These are phyloP conservation scores for Drosophila nigricruria DNA, from an alignment of 2,888 invertebrate species.

Conservation along the genomic window DNA sequence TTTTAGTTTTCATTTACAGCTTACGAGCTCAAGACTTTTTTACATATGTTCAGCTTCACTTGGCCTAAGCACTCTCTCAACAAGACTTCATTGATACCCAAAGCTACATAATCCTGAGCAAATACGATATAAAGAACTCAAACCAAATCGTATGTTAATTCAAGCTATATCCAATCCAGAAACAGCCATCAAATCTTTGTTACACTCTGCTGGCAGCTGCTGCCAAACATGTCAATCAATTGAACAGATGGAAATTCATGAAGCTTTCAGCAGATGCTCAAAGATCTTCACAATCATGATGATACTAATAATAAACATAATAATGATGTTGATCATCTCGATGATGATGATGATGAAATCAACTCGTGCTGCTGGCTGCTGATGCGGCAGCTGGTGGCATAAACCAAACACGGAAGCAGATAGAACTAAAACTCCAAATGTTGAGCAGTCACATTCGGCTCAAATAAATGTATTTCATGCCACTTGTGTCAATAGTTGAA, in stretches of 20 bases:
- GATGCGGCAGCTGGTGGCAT: slow-evolving; percentile 29
- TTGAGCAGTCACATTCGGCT: slow-evolving; percentile 53
- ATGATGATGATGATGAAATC: slow-evolving; percentile 20
- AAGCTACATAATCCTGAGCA: background rate
- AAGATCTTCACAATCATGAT: slow-evolving; percentile 11
- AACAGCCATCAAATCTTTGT: slow-evolving; percentile 35
- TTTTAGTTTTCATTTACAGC: no score
- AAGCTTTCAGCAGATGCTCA: slow-evolving; percentile 46
- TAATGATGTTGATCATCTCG: background rate
- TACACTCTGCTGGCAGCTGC: slow-evolving; percentile 63
- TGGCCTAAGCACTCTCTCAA: background rate
- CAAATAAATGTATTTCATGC: slow-evolving; percentile 40
- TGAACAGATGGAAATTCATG: slow-evolving; percentile 30
- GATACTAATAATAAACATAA: slow-evolving; percentile 9
- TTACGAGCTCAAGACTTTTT: background rate
- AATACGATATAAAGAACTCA: background rate
- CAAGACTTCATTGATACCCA: background rate
- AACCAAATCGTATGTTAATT: slow-evolving; percentile 15
- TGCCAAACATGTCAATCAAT: slow-evolving; percentile 71
- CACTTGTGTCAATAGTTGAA: slow-evolving; percentile 73
- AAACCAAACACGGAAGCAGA: slow-evolving; percentile 52
- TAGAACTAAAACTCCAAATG: slow-evolving; percentile 43
- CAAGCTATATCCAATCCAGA: background rate
- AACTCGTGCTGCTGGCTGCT: slow-evolving; percentile 21
- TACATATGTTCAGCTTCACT: background rate